Base-by-base conservation (phyloP, 2,797 vertebrate species). In the Sebastes melanostomus region DNA sequence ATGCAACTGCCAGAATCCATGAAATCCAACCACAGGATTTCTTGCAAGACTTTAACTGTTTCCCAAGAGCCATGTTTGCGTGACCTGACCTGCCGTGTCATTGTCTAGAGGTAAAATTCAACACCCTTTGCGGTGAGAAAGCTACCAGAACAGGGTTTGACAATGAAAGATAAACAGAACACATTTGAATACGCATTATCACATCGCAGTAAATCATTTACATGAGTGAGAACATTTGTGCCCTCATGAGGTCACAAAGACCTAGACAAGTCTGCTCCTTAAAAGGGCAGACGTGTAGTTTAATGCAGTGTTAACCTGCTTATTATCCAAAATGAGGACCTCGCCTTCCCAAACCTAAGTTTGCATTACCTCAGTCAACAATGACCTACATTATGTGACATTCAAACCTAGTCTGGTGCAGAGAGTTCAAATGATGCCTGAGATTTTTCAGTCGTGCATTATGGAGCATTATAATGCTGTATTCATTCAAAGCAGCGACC, bases 401-500 rank as follows among this genome's bases (percentile, higher is more conserved):
- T 72, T 65, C 76, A 75, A 66, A 66, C 52, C 61, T 22, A 18
- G 58, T 80, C 82, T 66, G 75, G 78, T 70, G 84, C 81, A 86
- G 32, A 68, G 58, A 70, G 75, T 70, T 80, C 70, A 84, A 52
- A 83, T 67, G 36, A 81, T 72, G 75, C 62, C 79, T 66, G 77
- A 61, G 60, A 70, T 62, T 83, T 85, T 76, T 72, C 65, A 84
- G 12, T 82, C 66, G n/a, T 83, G 82, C 84, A 75, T 82, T 80
- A 77, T 77, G 63, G 73, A 79, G 82, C 70, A 72, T 85, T 86
- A 87, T 79, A 89, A 87, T 71, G 78, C 86, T 25, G 83, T 62
- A 86, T 88, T 86, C 88, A 93, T 93, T 90, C 72, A 89, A 77
- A 80, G 62, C 70, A 75, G 38, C 5, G 1, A 55, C 60, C 80